These are phyloP conservation scores for Misgurnus mizolepis DNA, from an alignment of 2,113 vertebrate species.

Conservation along the genomic window DNA sequence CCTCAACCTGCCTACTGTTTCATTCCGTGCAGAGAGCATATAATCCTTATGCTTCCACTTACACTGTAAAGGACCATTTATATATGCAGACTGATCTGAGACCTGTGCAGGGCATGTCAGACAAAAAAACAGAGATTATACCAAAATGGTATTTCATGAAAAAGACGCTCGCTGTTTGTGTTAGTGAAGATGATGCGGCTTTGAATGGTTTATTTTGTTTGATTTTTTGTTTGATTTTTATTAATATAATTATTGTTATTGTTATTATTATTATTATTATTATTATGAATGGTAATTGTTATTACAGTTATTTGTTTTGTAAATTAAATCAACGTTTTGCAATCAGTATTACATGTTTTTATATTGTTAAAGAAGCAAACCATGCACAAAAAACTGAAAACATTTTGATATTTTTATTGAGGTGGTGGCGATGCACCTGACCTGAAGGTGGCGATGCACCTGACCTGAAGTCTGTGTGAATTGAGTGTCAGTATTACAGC, in stretches of 20 bases:
- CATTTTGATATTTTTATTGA: slow-evolving; percentile 86
- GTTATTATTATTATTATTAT: slow-evolving; percentile 53
- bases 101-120: slow-evolving; percentile 35
- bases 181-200: slow-evolving; percentile 58
- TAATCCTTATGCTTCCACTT: slow-evolving; percentile 60
- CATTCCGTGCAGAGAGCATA: slow-evolving; percentile 57
- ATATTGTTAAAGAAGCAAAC: slow-evolving; percentile 67
- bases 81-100: slow-evolving; percentile 53
- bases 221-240: slow-evolving; percentile 44
- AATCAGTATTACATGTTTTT: slow-evolving; percentile 70
- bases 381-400: slow-evolving; percentile 57
- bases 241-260: slow-evolving; percentile 58
- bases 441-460: too few species aligned
- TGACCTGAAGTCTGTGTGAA: slow-evolving; percentile 83
- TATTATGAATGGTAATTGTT: slow-evolving; percentile 61
- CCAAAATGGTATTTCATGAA: slow-evolving; percentile 57
- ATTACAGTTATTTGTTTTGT: slow-evolving; percentile 69
- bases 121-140: slow-evolving; percentile 42
- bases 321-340: slow-evolving; percentile 69
- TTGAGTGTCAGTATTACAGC: slow-evolving; percentile 86
- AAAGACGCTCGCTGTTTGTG: slow-evolving; percentile 67
- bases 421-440: slow-evolving; percentile 75
- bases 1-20: slow-evolving; percentile 55
- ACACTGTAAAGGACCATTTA: slow-evolving; percentile 62
- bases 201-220: slow-evolving; percentile 53